Percentiles rank a stretch among this genome's conserved stretches.
Evolutionary conservation across 2,888 invertebrate genomes (phyloP).

Genomic region (Ornithoptera alexandrae): DNA sequence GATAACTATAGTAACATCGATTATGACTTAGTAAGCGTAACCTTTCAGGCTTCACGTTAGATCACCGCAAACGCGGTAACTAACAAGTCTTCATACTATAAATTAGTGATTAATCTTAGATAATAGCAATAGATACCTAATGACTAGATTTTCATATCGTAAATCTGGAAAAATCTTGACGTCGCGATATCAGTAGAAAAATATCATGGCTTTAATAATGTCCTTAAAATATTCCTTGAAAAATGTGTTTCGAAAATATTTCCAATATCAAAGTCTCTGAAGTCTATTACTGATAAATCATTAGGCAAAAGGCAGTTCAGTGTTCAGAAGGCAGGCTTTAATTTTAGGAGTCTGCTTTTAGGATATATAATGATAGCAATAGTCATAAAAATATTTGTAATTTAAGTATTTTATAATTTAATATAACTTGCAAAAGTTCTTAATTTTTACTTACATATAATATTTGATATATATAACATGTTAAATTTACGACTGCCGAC

Average conservation of each 20-base stretch:
- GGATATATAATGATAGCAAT: too few relatives aligned
- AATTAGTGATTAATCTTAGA: constrained; percentile 26
- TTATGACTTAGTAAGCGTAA: constrained; percentile 65
- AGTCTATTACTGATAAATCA: too few relatives aligned
- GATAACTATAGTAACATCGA: constrained; percentile 32
- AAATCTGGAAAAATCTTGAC: constrained; percentile 46
- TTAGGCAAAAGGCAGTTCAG: too few relatives aligned
- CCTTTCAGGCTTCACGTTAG: constrained; percentile 56
- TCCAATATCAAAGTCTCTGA: not conserved
- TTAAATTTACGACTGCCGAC: constrained; percentile 63
- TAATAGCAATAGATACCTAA: constrained; percentile 32
- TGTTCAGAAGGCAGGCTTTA: too few relatives aligned
- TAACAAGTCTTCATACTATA: constrained; percentile 41
- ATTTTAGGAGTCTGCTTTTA: too few relatives aligned
- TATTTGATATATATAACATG: not conserved
- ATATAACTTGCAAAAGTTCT: too few relatives aligned
- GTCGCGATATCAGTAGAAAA: constrained; percentile 28
- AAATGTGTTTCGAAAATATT: constrained; percentile 21
- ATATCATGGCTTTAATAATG: constrained; percentile 13
- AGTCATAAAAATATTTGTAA: too few relatives aligned
- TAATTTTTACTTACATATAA: too few relatives aligned
- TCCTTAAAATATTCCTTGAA: constrained; percentile 7
- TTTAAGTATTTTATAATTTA: too few relatives aligned
- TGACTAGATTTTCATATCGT: constrained; percentile 56
- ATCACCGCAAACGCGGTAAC: constrained; percentile 28